Evolutionary conservation across 1,140 invertebrate genomes (phyloP).

Genomic region (Nasonia giraulti): DNA sequence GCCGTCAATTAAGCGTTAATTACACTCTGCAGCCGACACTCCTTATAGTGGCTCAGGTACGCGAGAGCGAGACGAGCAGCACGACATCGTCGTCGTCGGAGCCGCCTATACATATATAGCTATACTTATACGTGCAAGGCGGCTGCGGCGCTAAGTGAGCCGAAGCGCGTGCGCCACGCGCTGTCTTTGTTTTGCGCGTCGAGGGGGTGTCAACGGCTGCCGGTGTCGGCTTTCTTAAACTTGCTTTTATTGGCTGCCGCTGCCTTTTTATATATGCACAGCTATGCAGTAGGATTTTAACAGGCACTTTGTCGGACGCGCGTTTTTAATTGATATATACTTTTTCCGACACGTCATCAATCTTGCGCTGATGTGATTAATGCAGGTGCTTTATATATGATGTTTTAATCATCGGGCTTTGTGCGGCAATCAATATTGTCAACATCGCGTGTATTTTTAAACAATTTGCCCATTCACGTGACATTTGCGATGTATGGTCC

Average conservation of each 20-base stretch:
- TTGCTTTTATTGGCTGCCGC: too few relatives aligned
- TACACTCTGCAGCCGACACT: conserved; percentile 57
- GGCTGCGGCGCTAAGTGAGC: not conserved
- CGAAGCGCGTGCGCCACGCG: not conserved
- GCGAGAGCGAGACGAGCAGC: not conserved
- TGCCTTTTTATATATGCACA: too few relatives aligned
- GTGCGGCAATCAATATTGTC: not conserved
- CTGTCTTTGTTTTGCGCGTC: too few relatives aligned
- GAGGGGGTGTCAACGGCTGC: too few relatives aligned
- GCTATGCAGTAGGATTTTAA: not conserved
- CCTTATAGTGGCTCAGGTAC: not conserved
- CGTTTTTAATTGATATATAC: not conserved
- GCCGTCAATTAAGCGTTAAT: conserved; percentile 63
- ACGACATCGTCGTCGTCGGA: not conserved
- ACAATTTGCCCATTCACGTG: too few relatives aligned
- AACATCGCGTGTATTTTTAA: too few relatives aligned
- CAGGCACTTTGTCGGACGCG: not conserved
- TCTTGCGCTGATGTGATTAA: not conserved
- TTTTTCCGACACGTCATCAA: not conserved
- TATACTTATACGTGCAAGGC: not conserved
- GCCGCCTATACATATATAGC: not conserved
- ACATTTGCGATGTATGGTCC: too few relatives aligned
- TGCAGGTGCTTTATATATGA: not conserved
- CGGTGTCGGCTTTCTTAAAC: too few relatives aligned
- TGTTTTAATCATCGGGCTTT: not conserved